Conservation (phyloP, 2,888 invertebrate species). For the Auanema freiburgensis region DNA sequence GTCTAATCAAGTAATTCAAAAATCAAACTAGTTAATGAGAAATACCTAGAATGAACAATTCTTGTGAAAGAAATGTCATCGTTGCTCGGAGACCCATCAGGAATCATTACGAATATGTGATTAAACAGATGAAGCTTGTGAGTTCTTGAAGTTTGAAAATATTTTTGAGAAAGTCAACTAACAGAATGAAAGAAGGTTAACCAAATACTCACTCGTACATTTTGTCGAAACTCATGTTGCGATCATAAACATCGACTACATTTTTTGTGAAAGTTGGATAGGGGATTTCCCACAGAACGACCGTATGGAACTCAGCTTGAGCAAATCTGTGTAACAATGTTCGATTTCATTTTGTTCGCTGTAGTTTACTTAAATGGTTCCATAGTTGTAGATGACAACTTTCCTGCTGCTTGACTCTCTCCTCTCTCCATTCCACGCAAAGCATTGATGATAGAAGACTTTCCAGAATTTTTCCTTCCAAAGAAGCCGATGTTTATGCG, state of each 20-base stretch:
- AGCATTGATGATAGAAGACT: constrained; percentile 45
- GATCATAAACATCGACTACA: constrained; percentile 41
- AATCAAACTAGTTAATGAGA: neutral
- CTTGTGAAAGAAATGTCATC: constrained; percentile 47
- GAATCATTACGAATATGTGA: constrained; percentile 40
- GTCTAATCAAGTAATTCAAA: constrained; percentile 14
- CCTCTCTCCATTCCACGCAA: constrained; percentile 39
- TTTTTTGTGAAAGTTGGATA: constrained; percentile 42
- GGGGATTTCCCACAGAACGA: constrained; percentile 47
- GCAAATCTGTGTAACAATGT: constrained; percentile 31
- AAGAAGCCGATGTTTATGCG: constrained; percentile 43
- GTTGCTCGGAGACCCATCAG: constrained; percentile 44
- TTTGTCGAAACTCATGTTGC: constrained; percentile 47
- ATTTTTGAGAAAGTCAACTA: neutral
- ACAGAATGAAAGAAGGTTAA: neutral
- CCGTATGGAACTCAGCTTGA: constrained; percentile 40
- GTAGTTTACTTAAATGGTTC: constrained; percentile 39
- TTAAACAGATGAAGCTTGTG: constrained; percentile 42
- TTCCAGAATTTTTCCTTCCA: constrained; percentile 43
- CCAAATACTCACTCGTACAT: constrained; percentile 38
- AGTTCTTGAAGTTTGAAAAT: constrained; percentile 23
- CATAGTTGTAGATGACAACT: constrained; percentile 38
- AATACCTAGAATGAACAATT: constrained; percentile 34
- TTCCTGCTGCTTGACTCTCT: constrained; percentile 41
- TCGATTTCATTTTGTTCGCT: neutral